A percentile compares a stretch with the other conserved stretches of the same genome.
Conservation (phyloP, 35 echinoderm and acorn worm genomes). For the Nesometra sesokonis region DNA sequence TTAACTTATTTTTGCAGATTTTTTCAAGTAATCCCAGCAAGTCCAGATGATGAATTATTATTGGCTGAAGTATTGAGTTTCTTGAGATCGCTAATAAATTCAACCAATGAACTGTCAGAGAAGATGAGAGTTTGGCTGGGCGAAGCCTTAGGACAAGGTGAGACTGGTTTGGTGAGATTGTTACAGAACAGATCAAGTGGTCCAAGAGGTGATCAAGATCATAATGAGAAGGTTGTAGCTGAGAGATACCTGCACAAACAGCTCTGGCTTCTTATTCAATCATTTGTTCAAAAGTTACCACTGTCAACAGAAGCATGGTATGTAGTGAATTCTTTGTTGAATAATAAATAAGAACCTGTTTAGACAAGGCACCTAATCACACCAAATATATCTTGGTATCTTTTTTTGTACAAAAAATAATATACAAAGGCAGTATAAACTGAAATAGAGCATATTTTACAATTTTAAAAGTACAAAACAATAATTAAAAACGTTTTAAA, state of each 20-base stretch:
- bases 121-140: neutral
- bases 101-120: neutral
- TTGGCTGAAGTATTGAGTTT: neutral
- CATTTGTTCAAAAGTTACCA: conserved; percentile 29
- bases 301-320: conserved; percentile 46
- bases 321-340: too few species aligned
- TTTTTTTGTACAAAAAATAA: too few species aligned
- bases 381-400: too few species aligned
- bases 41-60: neutral
- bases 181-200: neutral
- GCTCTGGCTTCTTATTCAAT: neutral
- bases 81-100: neutral
- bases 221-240: neutral
- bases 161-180: neutral
- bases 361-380: too few species aligned
- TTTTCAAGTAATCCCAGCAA: neutral
- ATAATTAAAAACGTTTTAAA: too few species aligned
- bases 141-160: neutral
- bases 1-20: neutral
- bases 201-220: neutral
- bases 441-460: too few species aligned
- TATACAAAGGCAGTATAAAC: too few species aligned
- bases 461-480: too few species aligned
- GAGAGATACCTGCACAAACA: neutral
- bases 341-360: too few species aligned